Percentiles rank a stretch among this genome's conserved stretches.
Evolutionary conservation across 2,797 vertebrate genomes (phyloP).

Genomic region (Potorous gilbertii): DNA sequence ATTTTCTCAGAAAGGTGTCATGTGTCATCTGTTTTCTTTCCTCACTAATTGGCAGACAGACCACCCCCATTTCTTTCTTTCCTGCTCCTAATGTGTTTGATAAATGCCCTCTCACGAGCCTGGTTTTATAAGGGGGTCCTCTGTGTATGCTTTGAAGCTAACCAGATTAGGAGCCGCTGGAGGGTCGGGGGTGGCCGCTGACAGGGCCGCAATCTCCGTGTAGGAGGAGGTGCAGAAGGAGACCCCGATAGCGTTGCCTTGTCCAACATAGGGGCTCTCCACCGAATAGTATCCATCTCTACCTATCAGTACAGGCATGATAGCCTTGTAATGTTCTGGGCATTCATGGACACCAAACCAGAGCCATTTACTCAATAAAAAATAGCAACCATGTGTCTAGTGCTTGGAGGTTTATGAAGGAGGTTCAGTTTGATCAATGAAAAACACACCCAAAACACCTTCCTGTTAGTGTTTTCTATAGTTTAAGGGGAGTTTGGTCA

Average conservation of each 20-base stretch:
- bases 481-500: constrained; percentile 26
- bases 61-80: constrained; percentile 5
- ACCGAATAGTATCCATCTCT: background rate
- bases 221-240: background rate
- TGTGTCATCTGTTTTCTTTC: constrained; percentile 69
- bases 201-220: background rate
- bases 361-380: background rate
- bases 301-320: background rate
- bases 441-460: constrained; percentile 48
- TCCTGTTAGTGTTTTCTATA: constrained; percentile 40
- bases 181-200: background rate
- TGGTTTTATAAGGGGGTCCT: background rate
- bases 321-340: background rate
- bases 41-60: constrained; percentile 65
- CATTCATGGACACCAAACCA: background rate
- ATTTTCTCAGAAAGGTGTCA: constrained; percentile 61
- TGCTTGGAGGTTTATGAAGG: background rate
- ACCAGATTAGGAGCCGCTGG: background rate
- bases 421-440: background rate
- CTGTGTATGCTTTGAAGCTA: background rate
- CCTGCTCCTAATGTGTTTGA: background rate
- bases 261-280: background rate
- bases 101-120: background rate
- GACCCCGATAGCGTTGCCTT: background rate
- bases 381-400: background rate